phyloP scores from a whole-genome alignment of 2,797 vertebrate species.

The Eulemur mongoz region DNA sequence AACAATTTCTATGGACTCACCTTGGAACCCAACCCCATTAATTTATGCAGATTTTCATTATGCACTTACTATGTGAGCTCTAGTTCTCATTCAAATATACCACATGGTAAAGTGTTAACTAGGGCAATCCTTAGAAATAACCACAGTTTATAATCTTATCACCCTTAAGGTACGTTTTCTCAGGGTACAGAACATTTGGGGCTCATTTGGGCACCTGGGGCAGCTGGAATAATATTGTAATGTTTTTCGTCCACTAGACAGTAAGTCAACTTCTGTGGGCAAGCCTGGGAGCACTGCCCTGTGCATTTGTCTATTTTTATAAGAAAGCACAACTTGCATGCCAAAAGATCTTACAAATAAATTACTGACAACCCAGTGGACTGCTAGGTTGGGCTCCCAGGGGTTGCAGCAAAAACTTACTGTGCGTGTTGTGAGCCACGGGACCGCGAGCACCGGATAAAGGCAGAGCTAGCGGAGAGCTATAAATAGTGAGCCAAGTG shows the following conservation, averaged over 20 bases:
- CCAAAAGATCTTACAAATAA: background rate
- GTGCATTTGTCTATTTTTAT: background rate
- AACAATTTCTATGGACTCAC: background rate
- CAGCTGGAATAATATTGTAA: background rate
- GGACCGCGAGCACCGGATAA: background rate
- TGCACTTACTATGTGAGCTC: background rate
- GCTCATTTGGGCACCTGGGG: background rate
- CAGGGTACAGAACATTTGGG: background rate
- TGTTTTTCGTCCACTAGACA: background rate
- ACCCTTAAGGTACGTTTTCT: background rate
- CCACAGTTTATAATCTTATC: background rate
- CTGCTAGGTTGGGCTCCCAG: background rate
- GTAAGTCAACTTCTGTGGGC: background rate
- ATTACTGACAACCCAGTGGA: background rate
- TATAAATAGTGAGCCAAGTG: slow-evolving; percentile 51
- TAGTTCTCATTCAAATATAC: slow-evolving; percentile 30
- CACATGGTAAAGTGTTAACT: background rate
- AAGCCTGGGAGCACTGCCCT: background rate
- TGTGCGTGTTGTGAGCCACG: background rate
- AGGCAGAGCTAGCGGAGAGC: background rate
- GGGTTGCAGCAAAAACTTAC: background rate
- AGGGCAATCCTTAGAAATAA: background rate
- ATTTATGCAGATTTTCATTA: background rate
- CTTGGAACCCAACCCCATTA: background rate
- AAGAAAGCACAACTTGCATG: background rate